Evolutionary conservation across 2,797 vertebrate genomes (phyloP), one percentile per base, ranked within the genome.

Genomic region (Passerculus sandwichensis): DNA sequence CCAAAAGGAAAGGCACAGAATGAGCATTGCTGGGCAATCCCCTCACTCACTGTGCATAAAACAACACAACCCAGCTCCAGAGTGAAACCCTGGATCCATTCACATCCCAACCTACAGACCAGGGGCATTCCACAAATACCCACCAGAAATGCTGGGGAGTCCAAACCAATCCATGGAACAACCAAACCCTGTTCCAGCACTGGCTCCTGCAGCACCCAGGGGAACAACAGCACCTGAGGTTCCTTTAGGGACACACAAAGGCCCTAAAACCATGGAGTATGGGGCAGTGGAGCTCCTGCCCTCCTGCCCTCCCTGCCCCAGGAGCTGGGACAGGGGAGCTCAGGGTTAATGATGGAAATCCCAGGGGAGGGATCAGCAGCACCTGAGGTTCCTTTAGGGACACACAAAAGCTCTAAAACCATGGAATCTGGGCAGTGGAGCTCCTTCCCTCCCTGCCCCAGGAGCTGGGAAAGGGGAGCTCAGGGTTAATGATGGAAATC

Each of bases 311-410:
- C 16, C 7, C 4, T 4, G 11, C 34, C 38, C 38, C 7, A 5
- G 51, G 73, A 64, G 74, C 47, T 42, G 62, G 84, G 75, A 8
- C 69, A 74, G 75, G 53, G 60, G 38, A 95, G 48, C 70, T 7
- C 34, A 15, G 66, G 66, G 38, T 77, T 89, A 32, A 67, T 29
- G 92, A 47, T 85, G 88, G 72, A 95, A 96, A 93, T 65, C 60
- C 72, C 72, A 34, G 1, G 23, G 51, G 57, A 69, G 36, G 5
- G 38, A 86, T 47, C 15, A 59, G 16, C 64, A 66, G 4, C 19
- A 51, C 61, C 92, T 5, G 34, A 4, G n/a, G 34, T 3, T 71
- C 56, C 64, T 84, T 47, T 4, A 51, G 83, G 67, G 44, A 20
- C 0, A 0, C 45, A 15, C 15, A 14, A 7, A 56, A 11, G 20